These are phyloP conservation scores for Malthinus flaveolus DNA, from an alignment of 2,888 invertebrate species.

Conservation along the genomic window DNA sequence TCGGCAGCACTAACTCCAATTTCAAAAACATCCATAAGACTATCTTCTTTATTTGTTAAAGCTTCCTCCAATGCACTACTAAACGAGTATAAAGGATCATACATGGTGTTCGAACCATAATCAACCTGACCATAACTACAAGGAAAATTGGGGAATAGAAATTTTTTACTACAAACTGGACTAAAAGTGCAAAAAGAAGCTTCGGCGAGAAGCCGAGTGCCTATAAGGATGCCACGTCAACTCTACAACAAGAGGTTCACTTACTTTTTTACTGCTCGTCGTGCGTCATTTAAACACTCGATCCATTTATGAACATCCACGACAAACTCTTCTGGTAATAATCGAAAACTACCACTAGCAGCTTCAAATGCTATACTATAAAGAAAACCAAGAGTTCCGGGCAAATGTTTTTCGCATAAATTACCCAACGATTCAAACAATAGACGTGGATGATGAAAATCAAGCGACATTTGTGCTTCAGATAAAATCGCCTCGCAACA, in stretches of 20 bases:
- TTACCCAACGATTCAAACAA: constrained; percentile 55
- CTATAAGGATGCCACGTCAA: no score
- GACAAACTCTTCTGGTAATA: constrained; percentile 41
- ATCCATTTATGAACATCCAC: constrained; percentile 52
- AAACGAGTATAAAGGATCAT: constrained; percentile 51
- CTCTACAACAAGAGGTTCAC: background rate
- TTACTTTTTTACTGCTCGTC: constrained; percentile 56
- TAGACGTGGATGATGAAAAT: constrained; percentile 43
- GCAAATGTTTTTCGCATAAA: constrained; percentile 71
- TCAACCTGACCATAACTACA: constrained; percentile 64
- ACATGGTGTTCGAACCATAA: constrained; percentile 69
- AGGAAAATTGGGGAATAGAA: background rate
- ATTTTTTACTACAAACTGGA: background rate
- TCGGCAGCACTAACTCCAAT: constrained; percentile 51
- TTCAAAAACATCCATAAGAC: constrained; percentile 47
- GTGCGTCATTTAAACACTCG: constrained; percentile 54
- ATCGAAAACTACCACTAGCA: constrained; percentile 58
- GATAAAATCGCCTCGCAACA: constrained; percentile 45
- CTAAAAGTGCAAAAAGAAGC: background rate
- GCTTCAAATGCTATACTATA: constrained; percentile 77
- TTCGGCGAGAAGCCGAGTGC: no score
- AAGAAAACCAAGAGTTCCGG: constrained; percentile 79
- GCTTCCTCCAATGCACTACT: constrained; percentile 38
- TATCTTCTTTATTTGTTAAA: constrained; percentile 32
- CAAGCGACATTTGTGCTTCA: constrained; percentile 37